Evolutionary conservation across 2,888 invertebrate genomes (phyloP).

Genomic region (Spilarctia lutea): DNA sequence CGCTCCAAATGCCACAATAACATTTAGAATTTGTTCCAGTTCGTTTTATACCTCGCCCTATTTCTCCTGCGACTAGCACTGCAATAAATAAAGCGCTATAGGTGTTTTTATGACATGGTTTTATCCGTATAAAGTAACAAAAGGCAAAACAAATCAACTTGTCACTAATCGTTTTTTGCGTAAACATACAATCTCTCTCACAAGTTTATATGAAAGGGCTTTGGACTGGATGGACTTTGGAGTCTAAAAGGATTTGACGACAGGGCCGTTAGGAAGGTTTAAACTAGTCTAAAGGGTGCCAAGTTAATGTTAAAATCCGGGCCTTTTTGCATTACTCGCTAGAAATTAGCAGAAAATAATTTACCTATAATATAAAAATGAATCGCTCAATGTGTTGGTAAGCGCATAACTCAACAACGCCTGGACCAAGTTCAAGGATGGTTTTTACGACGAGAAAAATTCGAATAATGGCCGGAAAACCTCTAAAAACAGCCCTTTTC

Average conservation of each 20-base stretch:
- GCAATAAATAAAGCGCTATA: constrained; percentile 45
- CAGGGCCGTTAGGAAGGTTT: background rate
- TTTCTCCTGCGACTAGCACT: constrained; percentile 59
- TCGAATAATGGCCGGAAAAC: no score
- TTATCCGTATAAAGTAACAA: constrained; percentile 3
- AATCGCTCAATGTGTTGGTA: no score
- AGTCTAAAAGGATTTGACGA: background rate
- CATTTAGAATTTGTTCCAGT: constrained; percentile 77
- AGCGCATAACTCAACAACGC: no score
- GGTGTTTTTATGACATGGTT: constrained; percentile 22
- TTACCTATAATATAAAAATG: no score
- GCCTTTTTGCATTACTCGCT: background rate
- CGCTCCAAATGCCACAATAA: constrained; percentile 77
- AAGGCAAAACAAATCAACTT: constrained; percentile 2
- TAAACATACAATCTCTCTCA: background rate
- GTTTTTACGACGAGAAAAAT: no score
- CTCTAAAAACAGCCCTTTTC: no score
- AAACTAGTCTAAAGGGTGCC: background rate
- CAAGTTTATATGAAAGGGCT: background rate
- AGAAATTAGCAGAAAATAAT: background rate
- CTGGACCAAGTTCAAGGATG: no score
- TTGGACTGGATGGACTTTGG: background rate
- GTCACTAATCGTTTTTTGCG: constrained; percentile 4
- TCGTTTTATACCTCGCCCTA: constrained; percentile 73
- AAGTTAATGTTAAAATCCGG: background rate